Conservation (phyloP, 2,888 invertebrate species). For the Autographa pulchrina region DNA sequence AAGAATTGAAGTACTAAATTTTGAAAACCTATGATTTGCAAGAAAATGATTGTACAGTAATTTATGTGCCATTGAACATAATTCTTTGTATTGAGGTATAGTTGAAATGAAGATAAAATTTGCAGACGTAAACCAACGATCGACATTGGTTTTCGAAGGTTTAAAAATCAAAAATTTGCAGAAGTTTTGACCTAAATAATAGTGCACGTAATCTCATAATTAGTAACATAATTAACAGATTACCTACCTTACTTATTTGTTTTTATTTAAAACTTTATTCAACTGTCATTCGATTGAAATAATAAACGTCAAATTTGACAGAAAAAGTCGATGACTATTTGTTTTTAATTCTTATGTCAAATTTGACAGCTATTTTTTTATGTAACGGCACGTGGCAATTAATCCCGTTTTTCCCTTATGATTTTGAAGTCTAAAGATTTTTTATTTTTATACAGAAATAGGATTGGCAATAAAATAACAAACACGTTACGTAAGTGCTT, state of each 20-base stretch:
- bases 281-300: too few relatives aligned
- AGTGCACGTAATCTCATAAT: too few relatives aligned
- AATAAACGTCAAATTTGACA: background rate
- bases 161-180: background rate
- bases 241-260: too few relatives aligned
- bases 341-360: too few relatives aligned
- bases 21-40: constrained; percentile 6
- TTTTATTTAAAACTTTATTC: too few relatives aligned
- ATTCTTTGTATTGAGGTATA: background rate
- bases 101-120: too few relatives aligned
- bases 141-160: background rate
- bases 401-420: background rate
- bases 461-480: constrained; percentile 25
- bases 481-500: constrained; percentile 31
- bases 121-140: background rate
- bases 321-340: too few relatives aligned
- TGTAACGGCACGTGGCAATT: background rate
- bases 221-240: too few relatives aligned
- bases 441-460: too few relatives aligned
- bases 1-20: background rate
- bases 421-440: too few relatives aligned
- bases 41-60: constrained; percentile 7
- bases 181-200: background rate
- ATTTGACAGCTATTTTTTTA: background rate
- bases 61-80: constrained; percentile 3